Conservation (phyloP, 2,797 vertebrate species). For the Anomalospiza imberbis region DNA sequence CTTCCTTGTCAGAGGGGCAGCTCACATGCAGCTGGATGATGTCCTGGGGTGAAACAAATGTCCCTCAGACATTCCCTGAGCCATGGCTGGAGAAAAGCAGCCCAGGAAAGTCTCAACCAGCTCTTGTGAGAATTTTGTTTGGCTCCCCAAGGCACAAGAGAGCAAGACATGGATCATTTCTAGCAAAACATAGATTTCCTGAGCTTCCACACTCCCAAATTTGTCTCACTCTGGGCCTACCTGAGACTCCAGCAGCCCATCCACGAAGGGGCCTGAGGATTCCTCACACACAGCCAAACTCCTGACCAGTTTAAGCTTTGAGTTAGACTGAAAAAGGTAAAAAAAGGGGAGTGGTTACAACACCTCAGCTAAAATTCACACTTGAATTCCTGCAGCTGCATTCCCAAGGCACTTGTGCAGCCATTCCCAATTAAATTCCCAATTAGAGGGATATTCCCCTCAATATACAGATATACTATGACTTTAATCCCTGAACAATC, state of each 20-base stretch:
- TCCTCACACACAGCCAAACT: constrained; percentile 98
- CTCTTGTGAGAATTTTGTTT: not conserved
- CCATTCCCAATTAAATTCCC: too few relatives aligned
- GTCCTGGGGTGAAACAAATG: constrained; percentile 77
- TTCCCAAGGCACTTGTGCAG: not conserved
- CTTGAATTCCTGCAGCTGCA: not conserved
- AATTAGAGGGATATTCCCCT: not conserved
- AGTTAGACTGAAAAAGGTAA: constrained; percentile 85
- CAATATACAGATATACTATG: not conserved
- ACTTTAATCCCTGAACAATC: too few relatives aligned
- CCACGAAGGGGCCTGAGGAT: constrained; percentile 86
- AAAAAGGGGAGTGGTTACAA: not conserved
- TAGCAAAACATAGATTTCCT: not conserved
- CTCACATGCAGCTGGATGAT: constrained; percentile 97
- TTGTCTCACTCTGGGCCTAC: constrained; percentile 51
- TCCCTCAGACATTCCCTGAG: not conserved
- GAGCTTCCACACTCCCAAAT: not conserved
- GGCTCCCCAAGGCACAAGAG: not conserved
- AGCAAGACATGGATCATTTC: not conserved
- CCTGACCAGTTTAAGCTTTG: constrained; percentile 95
- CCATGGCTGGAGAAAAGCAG: not conserved
- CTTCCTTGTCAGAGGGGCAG: constrained; percentile 97
- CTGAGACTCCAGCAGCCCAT: constrained; percentile 88
- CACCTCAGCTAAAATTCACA: not conserved
- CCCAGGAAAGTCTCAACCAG: not conserved